Base-by-base conservation (phyloP, 2,113 vertebrate species). In the Polyodon spathula region DNA sequence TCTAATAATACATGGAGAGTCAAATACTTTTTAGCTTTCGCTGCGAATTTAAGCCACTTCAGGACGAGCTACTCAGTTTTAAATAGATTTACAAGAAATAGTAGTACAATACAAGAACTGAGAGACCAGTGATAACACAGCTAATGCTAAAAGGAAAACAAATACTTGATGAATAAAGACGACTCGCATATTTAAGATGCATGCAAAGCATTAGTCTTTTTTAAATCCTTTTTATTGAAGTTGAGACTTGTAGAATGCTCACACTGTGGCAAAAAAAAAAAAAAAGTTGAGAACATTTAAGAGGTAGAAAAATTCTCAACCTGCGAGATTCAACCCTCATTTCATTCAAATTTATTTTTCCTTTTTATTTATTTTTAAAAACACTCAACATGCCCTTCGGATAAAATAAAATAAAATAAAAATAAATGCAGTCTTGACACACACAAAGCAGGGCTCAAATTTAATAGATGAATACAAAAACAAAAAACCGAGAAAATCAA, bases 261-360 rank as follows among this genome's bases (percentile, higher is more conserved):
- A 77, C 76, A 73, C 60, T 67, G 42, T 65, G 68, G 73, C 58
- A 76, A 70, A 82, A 70, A 78, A n/a, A n/a, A n/a, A 72, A 83
- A 77, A 82, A 75, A 81, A 81, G 67, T n/a, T 70, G n/a, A n/a
- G 76, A 89, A 92, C 79, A 89, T 55, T 76, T 81, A 62, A 73
- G 69, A 76, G 65, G 72, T 77, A 75, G 84, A 82, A 76, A 64
- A 76, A 72, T 76, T 85, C 89, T 93, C 88, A 88, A 79, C 88
- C 89, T 86, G 88, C 78, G 78, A 93, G 88, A 84, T 77, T 78
- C 58, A 66, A 78, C 76, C 82, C 77, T 81, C 68, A 60, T 66
- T 72, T 8, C 59, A n/a, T 71, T 69, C 67, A 63, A 78, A 81
- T 68, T 60, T 66, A 61, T 79, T 70, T n/a, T 67, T 78, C 61